These are phyloP conservation scores for Diprion similis DNA, from an alignment of 1,140 invertebrate genomes.

Conservation along the genomic window DNA sequence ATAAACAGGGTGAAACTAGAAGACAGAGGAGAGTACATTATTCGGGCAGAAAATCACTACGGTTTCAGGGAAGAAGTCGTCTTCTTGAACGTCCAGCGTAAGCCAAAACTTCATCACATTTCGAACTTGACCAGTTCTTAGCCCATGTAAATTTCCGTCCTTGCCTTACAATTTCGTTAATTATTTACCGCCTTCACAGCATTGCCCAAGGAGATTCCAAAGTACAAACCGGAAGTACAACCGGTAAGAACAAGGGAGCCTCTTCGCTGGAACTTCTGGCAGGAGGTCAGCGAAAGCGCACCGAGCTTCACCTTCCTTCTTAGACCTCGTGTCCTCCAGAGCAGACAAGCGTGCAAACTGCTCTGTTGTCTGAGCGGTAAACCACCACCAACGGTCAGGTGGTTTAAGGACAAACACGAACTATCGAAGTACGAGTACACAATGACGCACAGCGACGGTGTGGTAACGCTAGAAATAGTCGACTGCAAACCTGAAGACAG, in stretches of 20 bases:
- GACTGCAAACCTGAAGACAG: conserved; percentile 94
- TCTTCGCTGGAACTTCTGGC: conserved; percentile 85
- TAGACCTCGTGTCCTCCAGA: conserved; percentile 96
- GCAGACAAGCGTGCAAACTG: conserved; percentile 93
- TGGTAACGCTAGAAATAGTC: conserved; percentile 95
- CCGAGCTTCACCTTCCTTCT: conserved; percentile 97
- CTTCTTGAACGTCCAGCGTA: conserved; percentile 96
- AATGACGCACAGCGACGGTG: conserved; percentile 89
- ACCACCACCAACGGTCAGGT: conserved; percentile 88
- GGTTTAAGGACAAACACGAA: conserved; percentile 94
- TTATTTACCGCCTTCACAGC: conserved; percentile 61
- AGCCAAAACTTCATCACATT: conserved; percentile 50
- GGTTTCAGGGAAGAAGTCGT: conserved; percentile 95
- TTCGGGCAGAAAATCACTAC: conserved; percentile 97
- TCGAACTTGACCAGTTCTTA: not conserved
- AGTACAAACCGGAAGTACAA: conserved; percentile 77
- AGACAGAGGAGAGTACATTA: conserved; percentile 97
- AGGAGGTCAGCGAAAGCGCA: conserved; percentile 87
- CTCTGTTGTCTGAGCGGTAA: conserved; percentile 94
- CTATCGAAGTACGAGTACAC: conserved; percentile 89
- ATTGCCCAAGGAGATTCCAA: conserved; percentile 80
- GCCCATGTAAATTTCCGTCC: not conserved
- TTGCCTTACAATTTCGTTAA: conserved; percentile 9
- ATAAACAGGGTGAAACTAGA: conserved; percentile 95
- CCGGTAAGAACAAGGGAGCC: conserved; percentile 79